Evolutionary conservation across 2,797 vertebrate species (phyloP).

Genomic region (Catharus ustulatus): DNA sequence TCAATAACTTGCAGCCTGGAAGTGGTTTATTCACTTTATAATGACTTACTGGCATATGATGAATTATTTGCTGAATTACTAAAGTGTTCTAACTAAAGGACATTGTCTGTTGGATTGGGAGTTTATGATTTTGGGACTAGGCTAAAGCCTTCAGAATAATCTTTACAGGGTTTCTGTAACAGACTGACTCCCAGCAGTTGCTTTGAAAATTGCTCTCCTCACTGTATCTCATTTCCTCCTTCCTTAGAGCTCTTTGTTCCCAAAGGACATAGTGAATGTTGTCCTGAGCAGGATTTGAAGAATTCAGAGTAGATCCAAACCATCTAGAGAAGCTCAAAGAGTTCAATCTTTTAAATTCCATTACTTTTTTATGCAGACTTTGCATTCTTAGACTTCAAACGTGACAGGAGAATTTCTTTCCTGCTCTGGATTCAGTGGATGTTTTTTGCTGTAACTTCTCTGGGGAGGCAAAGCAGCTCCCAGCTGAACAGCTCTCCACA

Average conservation of each 20-base stretch:
- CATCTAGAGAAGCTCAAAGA: not conserved
- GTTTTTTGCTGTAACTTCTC: conserved; percentile 11
- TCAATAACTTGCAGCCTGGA: not conserved
- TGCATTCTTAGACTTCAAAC: not conserved
- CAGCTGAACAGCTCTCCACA: conserved; percentile 15
- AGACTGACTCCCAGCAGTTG: not conserved
- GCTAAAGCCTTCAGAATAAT: not conserved
- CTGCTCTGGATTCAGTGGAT: not conserved
- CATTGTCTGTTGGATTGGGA: not conserved
- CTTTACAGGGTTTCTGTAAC: not conserved
- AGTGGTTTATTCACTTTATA: not conserved
- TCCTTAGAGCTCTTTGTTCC: not conserved
- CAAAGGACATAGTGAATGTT: not conserved
- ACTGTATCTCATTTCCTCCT: not conserved
- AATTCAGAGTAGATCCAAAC: not conserved
- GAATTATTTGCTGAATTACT: not conserved
- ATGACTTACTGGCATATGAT: not conserved
- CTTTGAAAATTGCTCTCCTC: not conserved
- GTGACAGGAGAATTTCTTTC: not conserved
- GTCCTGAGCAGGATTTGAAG: not conserved
- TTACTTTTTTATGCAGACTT: not conserved
- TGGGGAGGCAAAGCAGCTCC: conserved; percentile 5
- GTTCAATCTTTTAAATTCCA: not conserved
- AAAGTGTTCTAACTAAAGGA: not conserved
- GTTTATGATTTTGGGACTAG: not conserved